A percentile compares a stretch with the other conserved stretches of the same genome.
Conservation (phyloP, 2,888 invertebrate genomes). For the Phalangium opilio region DNA sequence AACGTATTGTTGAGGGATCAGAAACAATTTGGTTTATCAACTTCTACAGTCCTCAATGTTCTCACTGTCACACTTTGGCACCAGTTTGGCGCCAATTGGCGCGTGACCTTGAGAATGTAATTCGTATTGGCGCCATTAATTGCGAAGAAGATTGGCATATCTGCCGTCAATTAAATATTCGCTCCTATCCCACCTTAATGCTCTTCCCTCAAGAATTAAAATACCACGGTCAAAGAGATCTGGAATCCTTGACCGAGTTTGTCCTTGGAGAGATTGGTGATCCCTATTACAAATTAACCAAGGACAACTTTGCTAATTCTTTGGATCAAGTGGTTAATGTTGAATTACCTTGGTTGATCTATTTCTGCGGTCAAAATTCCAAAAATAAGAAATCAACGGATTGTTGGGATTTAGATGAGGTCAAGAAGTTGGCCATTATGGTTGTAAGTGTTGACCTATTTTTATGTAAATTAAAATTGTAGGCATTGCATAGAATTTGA, state of each 20-base stretch:
- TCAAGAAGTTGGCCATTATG: constrained; percentile 52
- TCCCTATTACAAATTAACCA: constrained; percentile 31
- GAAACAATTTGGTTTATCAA: constrained; percentile 68
- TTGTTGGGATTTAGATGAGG: constrained; percentile 41
- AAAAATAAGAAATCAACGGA: no score
- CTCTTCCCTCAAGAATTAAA: constrained; percentile 45
- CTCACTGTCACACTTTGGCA: constrained; percentile 66
- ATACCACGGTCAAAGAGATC: constrained; percentile 44
- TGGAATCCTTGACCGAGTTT: constrained; percentile 45
- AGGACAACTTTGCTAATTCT: constrained; percentile 30
- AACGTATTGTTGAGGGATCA: constrained; percentile 38
- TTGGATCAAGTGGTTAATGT: constrained; percentile 22
- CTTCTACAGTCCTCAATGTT: constrained; percentile 72
- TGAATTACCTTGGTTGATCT: constrained; percentile 40
- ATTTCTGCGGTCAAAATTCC: constrained; percentile 41
- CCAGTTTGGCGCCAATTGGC: constrained; percentile 68
- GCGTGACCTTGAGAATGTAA: constrained; percentile 56
- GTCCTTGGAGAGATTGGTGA: constrained; percentile 33
- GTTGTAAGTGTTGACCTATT: constrained; percentile 48
- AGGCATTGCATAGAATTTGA: no score
- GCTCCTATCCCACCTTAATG: constrained; percentile 57
- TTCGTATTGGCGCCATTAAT: constrained; percentile 67
- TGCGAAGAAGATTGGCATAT: constrained; percentile 69
- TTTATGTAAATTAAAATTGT: constrained; percentile 5
- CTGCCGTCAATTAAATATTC: constrained; percentile 56